Conservation (phyloP, 1,140 invertebrate genomes). For the Drosophila ficusphila region DNA sequence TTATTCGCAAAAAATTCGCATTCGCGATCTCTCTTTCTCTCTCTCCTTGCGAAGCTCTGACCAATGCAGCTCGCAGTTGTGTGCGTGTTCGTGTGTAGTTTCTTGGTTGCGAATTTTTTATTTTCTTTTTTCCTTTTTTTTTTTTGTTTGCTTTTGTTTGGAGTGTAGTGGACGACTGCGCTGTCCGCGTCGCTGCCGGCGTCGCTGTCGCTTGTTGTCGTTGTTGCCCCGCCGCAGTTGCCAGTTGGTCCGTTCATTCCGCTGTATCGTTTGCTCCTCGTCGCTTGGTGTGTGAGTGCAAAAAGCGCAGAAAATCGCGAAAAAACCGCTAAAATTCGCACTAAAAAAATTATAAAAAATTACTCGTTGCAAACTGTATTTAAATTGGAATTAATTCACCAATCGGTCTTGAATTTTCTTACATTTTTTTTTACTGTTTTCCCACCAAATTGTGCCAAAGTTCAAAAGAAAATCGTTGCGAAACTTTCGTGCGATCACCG, state of each 20-base stretch:
- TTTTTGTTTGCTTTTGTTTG: constrained; percentile 74
- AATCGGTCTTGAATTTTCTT: neutral
- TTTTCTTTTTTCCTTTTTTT: constrained; percentile 2
- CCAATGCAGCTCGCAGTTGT: constrained; percentile 21
- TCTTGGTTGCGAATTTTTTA: constrained; percentile 30
- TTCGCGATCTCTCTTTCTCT: constrained; percentile 12
- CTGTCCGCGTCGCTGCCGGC: constrained; percentile 8
- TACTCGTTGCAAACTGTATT: neutral
- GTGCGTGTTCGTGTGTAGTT: constrained; percentile 53
- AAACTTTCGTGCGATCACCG: constrained; percentile 4
- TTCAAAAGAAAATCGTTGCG: neutral
- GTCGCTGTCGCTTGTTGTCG: constrained; percentile 41
- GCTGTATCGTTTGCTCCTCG: constrained; percentile 81
- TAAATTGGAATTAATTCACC: too few relatives aligned
- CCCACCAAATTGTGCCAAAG: neutral
- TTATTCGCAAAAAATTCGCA: constrained; percentile 2
- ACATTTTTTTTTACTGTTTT: neutral
- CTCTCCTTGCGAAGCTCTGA: constrained; percentile 14
- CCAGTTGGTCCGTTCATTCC: constrained; percentile 74
- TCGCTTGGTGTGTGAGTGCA: constrained; percentile 77
- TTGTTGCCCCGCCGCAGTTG: constrained; percentile 38
- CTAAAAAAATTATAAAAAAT: neutral
- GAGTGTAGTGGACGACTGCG: constrained; percentile 55
- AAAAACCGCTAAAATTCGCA: constrained; percentile 6
- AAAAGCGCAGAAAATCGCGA: constrained; percentile 22